A percentile compares a stretch with the other conserved stretches of the same genome.
Conservation (phyloP, 2,888 invertebrate genomes). For the Drosophila quinaria region DNA sequence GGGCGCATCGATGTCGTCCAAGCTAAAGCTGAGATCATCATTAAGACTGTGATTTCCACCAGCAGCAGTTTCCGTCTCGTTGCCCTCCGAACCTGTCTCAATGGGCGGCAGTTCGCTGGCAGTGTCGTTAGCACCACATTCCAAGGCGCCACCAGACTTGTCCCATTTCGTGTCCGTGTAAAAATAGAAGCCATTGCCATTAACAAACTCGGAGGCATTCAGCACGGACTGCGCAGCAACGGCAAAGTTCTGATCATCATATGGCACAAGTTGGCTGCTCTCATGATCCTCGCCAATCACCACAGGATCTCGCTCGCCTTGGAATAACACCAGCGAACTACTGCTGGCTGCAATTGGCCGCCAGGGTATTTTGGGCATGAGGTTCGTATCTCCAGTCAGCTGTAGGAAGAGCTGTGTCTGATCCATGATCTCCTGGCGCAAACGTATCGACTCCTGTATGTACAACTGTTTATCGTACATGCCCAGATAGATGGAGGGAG, state of each 20-base stretch:
- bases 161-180: constrained; percentile 87
- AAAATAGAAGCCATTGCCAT: constrained; percentile 93
- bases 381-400: constrained; percentile 82
- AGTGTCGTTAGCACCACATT: constrained; percentile 58
- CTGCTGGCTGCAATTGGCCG: constrained; percentile 89
- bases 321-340: constrained; percentile 83
- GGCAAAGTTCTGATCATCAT: constrained; percentile 85
- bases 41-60: constrained; percentile 60
- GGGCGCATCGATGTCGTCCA: constrained; percentile 87
- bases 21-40: constrained; percentile 81
- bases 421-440: constrained; percentile 83
- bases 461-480: constrained; percentile 92
- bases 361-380: constrained; percentile 89
- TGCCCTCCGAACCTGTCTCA: constrained; percentile 34
- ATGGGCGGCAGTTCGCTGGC: constrained; percentile 49
- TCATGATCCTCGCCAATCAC: constrained; percentile 35
- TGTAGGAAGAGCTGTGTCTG: constrained; percentile 79
- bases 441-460: constrained; percentile 83
- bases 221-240: constrained; percentile 90
- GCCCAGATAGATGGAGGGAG: constrained; percentile 93
- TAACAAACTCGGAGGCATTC: constrained; percentile 90
- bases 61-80: constrained; percentile 26
- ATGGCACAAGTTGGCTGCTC: constrained; percentile 76
- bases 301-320: constrained; percentile 40
- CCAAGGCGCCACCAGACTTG: constrained; percentile 34